Conservation (phyloP, 2,888 invertebrate genomes). For the Dryobotodes eremita region DNA sequence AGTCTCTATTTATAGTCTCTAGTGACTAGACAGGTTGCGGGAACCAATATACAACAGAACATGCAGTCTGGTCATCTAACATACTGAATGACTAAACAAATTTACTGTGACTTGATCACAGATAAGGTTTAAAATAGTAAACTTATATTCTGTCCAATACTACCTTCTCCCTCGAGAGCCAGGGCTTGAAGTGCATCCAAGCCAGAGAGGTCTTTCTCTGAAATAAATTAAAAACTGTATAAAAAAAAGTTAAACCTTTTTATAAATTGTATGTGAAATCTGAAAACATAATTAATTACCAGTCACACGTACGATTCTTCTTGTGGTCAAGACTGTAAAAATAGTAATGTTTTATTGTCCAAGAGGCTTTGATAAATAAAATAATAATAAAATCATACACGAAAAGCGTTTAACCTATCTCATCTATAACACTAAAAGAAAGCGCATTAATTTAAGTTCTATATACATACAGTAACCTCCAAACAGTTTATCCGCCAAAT, state of each 20-base stretch:
- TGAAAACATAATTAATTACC: conserved; percentile 63
- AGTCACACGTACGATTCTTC: conserved; percentile 72
- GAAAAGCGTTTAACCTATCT: not conserved
- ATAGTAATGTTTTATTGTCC: not conserved
- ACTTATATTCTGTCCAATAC: not conserved
- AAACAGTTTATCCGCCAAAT: conserved; percentile 81
- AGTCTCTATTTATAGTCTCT: not conserved
- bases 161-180: conserved; percentile 80
- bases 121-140: not conserved
- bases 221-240: conserved; percentile 49
- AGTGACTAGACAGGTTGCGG: not conserved
- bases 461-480: conserved; percentile 79
- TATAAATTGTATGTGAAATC: not conserved
- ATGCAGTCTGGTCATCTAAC: not conserved
- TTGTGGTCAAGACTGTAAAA: conserved; percentile 73
- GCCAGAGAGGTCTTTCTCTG: conserved; percentile 78
- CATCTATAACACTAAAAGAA: not conserved
- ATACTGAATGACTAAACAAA: not conserved
- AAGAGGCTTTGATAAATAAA: not conserved
- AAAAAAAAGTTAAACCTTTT: conserved; percentile 8
- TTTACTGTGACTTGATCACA: not conserved
- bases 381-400: not conserved
- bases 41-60: not conserved
- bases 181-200: conserved; percentile 83
- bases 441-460: not conserved